Evolutionary conservation across 2,113 vertebrate species (phyloP).

Genomic region (Argyrosomus japonicus): DNA sequence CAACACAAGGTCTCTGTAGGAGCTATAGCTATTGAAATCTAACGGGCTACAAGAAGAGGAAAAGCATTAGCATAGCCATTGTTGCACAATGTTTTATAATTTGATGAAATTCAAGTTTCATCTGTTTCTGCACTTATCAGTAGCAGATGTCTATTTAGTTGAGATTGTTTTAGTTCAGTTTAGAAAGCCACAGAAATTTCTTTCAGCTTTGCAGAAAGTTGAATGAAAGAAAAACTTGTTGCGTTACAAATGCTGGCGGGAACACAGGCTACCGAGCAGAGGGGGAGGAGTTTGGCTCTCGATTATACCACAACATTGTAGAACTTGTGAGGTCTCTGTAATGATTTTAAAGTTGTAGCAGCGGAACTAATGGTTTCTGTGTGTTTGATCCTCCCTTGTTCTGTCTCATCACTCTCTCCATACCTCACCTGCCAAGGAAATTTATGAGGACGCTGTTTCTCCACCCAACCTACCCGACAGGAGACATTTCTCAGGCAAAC

Average conservation of each 20-base stretch:
- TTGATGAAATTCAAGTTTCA: constrained; percentile 1
- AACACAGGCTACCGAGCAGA: neutral
- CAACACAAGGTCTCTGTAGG: no score
- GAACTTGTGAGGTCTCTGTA: constrained; percentile 18
- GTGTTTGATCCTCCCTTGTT: constrained; percentile 65
- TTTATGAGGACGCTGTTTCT: constrained; percentile 69
- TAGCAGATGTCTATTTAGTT: neutral
- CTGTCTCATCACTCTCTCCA: constrained; percentile 70
- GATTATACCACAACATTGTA: neutral
- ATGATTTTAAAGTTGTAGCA: constrained; percentile 50
- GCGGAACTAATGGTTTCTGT: constrained; percentile 67
- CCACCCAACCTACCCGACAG: constrained; percentile 52
- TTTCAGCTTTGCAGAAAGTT: constrained; percentile 3
- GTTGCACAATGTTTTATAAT: neutral
- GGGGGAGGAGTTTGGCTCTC: constrained; percentile 1
- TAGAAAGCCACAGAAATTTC: neutral
- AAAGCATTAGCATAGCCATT: neutral
- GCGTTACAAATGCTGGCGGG: neutral
- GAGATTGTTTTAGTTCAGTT: neutral
- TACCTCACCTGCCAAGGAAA: constrained; percentile 73
- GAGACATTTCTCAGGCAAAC: constrained; percentile 69
- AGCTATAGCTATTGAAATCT: neutral
- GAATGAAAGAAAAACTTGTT: neutral
- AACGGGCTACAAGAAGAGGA: neutral
- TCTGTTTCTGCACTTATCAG: neutral